Evolutionary conservation across 1,140 invertebrate genomes (phyloP).

Genomic region (Wasmannia auropunctata): DNA sequence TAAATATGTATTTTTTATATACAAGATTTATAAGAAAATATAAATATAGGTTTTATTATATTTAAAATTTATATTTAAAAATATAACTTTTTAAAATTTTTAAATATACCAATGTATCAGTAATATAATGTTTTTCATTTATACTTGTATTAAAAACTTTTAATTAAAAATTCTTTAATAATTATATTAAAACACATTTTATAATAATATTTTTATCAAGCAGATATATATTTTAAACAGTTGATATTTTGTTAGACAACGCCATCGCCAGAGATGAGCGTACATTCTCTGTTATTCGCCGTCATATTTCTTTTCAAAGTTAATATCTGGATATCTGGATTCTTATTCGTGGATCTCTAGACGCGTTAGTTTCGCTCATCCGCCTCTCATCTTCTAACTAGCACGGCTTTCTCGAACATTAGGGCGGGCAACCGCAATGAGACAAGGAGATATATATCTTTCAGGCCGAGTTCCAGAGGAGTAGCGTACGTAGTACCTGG

Average conservation of each 20-base stretch:
- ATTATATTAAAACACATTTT: neutral
- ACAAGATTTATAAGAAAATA: neutral
- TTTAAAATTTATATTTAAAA: neutral
- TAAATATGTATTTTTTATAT: neutral
- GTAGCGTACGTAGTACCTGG: slow-evolving; percentile 46
- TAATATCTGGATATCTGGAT: neutral
- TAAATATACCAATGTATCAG: neutral
- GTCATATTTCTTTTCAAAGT: neutral
- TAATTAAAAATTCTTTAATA: neutral
- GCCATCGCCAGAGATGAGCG: neutral
- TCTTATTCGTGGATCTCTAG: neutral
- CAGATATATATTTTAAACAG: neutral
- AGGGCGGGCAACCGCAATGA: slow-evolving; percentile 59
- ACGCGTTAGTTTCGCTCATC: neutral
- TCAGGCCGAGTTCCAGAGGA: neutral
- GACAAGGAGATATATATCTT: slow-evolving; percentile 62
- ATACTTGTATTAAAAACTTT: neutral
- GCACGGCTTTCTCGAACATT: slow-evolving; percentile 11
- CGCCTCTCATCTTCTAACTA: neutral
- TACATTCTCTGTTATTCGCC: neutral
- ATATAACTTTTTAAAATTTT: neutral
- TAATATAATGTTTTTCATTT: neutral
- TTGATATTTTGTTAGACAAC: neutral
- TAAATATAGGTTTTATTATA: neutral
- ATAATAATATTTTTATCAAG: neutral